Evolutionary conservation across 1,140 invertebrate genomes (phyloP).

Genomic region (Pseudomyrmex dendroicus): DNA sequence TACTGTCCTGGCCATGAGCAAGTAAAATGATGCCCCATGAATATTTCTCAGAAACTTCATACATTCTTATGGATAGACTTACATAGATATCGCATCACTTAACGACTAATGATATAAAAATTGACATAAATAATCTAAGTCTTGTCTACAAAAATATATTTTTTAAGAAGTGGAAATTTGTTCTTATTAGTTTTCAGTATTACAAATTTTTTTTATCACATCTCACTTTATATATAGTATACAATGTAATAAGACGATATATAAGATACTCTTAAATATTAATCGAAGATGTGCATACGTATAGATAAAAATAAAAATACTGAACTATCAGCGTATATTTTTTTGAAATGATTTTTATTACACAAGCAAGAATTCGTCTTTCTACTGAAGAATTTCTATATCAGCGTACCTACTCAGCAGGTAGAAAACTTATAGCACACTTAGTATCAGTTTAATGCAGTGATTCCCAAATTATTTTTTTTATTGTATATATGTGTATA

Average conservation of each 20-base stretch:
- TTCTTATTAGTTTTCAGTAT: neutral
- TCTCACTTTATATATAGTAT: neutral
- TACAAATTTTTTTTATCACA: neutral
- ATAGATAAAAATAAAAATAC: neutral
- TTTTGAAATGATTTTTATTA: neutral
- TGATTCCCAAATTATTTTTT: neutral
- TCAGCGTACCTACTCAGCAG: conserved; percentile 34
- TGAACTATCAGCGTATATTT: neutral
- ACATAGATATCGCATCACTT: conserved; percentile 23
- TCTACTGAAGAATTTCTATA: conserved; percentile 1
- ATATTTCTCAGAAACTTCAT: conserved; percentile 11
- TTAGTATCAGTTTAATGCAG: conserved; percentile 24
- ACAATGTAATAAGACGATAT: neutral
- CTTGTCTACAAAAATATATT: neutral
- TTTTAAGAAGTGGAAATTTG: too few relatives aligned
- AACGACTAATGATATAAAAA: neutral
- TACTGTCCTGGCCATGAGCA: neutral
- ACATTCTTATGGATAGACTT: conserved; percentile 48
- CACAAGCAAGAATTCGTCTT: neutral
- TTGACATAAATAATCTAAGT: conserved; percentile 15
- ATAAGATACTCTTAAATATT: neutral
- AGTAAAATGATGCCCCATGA: neutral
- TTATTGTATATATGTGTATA: too few relatives aligned
- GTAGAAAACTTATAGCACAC: neutral
- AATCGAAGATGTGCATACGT: neutral